A percentile compares a stretch with the other conserved stretches of the same genome.
These are phyloP conservation scores for Trichonephila inaurata DNA, from an alignment of 1,140 invertebrate genomes.

Conservation along the genomic window DNA sequence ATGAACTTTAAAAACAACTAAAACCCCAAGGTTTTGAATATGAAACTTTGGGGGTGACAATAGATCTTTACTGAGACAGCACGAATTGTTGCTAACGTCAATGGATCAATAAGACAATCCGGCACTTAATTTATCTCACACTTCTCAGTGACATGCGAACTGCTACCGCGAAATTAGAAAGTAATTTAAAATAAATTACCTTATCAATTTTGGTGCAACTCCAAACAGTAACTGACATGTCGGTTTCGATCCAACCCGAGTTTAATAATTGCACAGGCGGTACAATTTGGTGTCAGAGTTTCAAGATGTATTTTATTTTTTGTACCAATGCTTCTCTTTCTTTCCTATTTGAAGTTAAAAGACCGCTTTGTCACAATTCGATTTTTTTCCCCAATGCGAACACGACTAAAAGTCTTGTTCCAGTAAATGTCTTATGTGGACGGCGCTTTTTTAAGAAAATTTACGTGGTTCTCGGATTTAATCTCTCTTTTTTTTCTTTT, in stretches of 20 bases:
- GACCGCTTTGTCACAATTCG: background rate
- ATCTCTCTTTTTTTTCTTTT: background rate
- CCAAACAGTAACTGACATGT: background rate
- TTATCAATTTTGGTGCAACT: constrained; percentile 55
- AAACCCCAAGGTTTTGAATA: background rate
- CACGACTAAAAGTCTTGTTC: background rate
- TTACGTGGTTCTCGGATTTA: background rate
- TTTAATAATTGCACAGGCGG: background rate
- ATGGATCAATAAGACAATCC: constrained; percentile 18
- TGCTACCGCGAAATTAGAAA: constrained; percentile 44
- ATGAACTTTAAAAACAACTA: no score
- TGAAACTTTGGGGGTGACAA: background rate
- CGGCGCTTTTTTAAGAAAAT: background rate
- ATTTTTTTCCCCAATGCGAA: background rate
- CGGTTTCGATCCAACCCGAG: background rate
- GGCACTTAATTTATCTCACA: constrained; percentile 25
- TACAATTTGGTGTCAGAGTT: background rate
- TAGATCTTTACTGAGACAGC: background rate
- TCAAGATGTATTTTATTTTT: background rate
- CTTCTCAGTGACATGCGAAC: constrained; percentile 20
- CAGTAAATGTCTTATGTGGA: background rate
- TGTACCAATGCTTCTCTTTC: no score
- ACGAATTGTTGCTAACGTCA: constrained; percentile 9
- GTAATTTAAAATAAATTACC: constrained; percentile 67
- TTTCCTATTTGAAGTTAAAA: background rate